A percentile compares a stretch with the other conserved stretches of the same genome.
Conservation (phyloP, 2,888 invertebrate genomes). For the Diadromus collaris region DNA sequence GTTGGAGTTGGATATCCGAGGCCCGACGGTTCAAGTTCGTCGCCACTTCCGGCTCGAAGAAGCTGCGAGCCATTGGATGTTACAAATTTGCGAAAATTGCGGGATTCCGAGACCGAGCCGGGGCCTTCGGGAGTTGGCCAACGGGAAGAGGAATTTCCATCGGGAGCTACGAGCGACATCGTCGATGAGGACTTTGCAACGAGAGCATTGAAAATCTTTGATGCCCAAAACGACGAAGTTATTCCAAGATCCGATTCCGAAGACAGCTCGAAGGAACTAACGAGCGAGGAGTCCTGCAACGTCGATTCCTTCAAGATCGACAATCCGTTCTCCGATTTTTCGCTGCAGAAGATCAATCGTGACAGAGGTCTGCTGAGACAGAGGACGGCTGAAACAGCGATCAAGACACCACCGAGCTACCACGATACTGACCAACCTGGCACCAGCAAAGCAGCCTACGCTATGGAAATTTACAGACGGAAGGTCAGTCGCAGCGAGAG, state of each 20-base stretch:
- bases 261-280: not conserved
- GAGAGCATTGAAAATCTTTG: not conserved
- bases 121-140: slow-evolving; percentile 11
- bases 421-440: slow-evolving; percentile 17
- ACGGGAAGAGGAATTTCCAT: not conserved
- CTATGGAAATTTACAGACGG: slow-evolving; percentile 28
- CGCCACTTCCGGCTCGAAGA: slow-evolving; percentile 50
- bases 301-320: slow-evolving; percentile 57
- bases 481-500: slow-evolving; percentile 43
- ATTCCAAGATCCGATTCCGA: slow-evolving; percentile 1
- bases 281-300: not conserved
- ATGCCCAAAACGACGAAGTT: not conserved
- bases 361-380: slow-evolving; percentile 10
- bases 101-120: slow-evolving; percentile 34
- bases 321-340: slow-evolving; percentile 62
- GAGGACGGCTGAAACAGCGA: not conserved
- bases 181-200: not conserved
- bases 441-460: slow-evolving; percentile 42
- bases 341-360: slow-evolving; percentile 48
- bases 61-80: slow-evolving; percentile 50
- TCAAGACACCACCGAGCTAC: slow-evolving; percentile 16
- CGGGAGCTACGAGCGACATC: not conserved
- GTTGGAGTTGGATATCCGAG: not conserved
- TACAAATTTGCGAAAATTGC: slow-evolving; percentile 44
- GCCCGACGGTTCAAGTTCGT: not conserved